A percentile compares a stretch with the other conserved stretches of the same genome.
These are phyloP conservation scores for Scylla paramamosain DNA, from an alignment of 1,140 invertebrate genomes.

Conservation along the genomic window DNA sequence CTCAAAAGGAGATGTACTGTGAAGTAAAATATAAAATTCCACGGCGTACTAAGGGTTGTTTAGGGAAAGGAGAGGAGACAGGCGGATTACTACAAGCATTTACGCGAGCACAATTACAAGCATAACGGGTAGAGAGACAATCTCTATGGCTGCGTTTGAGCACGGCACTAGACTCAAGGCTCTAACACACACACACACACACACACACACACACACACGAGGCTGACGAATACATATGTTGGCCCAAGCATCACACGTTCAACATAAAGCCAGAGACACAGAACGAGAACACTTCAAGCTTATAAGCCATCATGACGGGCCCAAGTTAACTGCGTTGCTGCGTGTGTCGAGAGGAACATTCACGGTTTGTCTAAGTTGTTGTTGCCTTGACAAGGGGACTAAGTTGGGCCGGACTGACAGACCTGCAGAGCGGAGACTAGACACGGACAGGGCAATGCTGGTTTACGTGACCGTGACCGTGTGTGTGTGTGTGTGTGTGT, in stretches of 20 bases:
- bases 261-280: neutral
- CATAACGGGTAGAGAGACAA: neutral
- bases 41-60: no score
- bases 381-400: slow-evolving; percentile 1
- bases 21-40: no score
- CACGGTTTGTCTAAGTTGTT: neutral
- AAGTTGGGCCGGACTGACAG: neutral
- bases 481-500: slow-evolving; percentile 2
- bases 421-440: no score
- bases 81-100: neutral
- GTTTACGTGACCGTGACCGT: neutral
- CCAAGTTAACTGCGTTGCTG: neutral
- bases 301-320: neutral
- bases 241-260: neutral
- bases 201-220: neutral
- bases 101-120: neutral
- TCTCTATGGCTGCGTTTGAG: no score
- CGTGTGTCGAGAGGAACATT: neutral
- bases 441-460: no score
- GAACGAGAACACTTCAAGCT: neutral
- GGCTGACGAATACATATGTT: neutral
- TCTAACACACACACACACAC: neutral
- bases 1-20: no score
- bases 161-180: no score
- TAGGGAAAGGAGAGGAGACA: no score